Percentiles rank a stretch among this genome's conserved stretches.
Conservation (phyloP, 2,113 vertebrate species). For the Tautogolabrus adspersus region DNA sequence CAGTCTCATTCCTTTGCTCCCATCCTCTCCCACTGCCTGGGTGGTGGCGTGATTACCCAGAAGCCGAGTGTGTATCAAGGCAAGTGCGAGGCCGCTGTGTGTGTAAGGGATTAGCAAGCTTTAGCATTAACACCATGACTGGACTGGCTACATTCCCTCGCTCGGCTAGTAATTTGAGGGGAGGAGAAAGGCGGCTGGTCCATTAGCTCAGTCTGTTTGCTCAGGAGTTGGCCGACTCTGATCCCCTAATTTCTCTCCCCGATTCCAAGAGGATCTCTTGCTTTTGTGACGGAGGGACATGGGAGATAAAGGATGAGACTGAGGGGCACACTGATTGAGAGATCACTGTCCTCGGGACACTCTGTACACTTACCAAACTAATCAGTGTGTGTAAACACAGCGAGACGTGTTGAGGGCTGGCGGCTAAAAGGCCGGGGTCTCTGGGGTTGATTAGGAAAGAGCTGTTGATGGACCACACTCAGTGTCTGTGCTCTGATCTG, state of each 20-base stretch:
- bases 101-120: slow-evolving; percentile 91
- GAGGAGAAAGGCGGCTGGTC: slow-evolving; percentile 90
- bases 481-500: slow-evolving; percentile 63
- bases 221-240: slow-evolving; percentile 89
- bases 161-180: slow-evolving; percentile 94
- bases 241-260: slow-evolving; percentile 92
- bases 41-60: slow-evolving; percentile 91
- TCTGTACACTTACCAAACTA: slow-evolving; percentile 87
- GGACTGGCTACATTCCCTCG: slow-evolving; percentile 88
- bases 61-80: slow-evolving; percentile 88
- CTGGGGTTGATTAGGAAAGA: slow-evolving; percentile 89
- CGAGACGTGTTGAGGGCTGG: slow-evolving; percentile 72
- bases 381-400: slow-evolving; percentile 90
- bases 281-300: slow-evolving; percentile 86
- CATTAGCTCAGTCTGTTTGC: slow-evolving; percentile 95
- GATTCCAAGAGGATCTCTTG: slow-evolving; percentile 79
- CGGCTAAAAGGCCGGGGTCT: slow-evolving; percentile 78
- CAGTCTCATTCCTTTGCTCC: slow-evolving; percentile 77
- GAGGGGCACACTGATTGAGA: slow-evolving; percentile 86
- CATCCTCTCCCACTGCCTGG: slow-evolving; percentile 86
- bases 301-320: slow-evolving; percentile 72
- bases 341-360: slow-evolving; percentile 83
- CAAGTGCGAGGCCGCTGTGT: slow-evolving; percentile 89
- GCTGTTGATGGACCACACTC: slow-evolving; percentile 78
- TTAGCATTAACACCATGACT: slow-evolving; percentile 90